Base-by-base conservation (phyloP, 2,888 invertebrate species). In the Slavum lentiscoides region DNA sequence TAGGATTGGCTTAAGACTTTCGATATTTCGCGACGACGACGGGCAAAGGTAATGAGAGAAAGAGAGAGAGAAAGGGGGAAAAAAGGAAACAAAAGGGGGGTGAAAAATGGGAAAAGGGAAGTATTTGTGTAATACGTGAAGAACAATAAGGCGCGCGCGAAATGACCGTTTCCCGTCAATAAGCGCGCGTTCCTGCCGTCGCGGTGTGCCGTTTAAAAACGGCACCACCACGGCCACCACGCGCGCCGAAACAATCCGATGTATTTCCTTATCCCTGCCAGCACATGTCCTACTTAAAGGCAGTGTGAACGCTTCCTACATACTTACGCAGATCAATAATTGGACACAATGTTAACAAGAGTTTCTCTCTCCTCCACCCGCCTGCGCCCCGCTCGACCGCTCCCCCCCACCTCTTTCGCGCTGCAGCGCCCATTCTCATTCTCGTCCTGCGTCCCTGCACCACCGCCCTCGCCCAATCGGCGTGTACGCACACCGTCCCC, bases 261-360 rank as follows among this genome's bases (percentile, higher is more conserved):
- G 23, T 75, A 61, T 70, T 64, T 72, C 72, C 72, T 80, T 80
- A 80, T 72, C 80, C 80, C 80, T 30, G 30, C 30, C 30, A 30
- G 30, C 30, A 80, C 80, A 80, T 72, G 80, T 80, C 72, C 80
- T 72, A 80, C 80, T 80, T 72, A 80, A 80, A 80, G 64, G 80
- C 80, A 43, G 80, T 80, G 80, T 72, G 80, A 80, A 80, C 80
- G 80, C 72, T 70, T 80, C 80, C 80, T 80, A 80, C 80, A 80
- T 80, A 80, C 80, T 80, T 80, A 80, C 80, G 72, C 80, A 80
- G 80, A 80, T 80, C 80, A 80, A 80, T 80, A 80, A 80, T 80
- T 80, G 80, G 80, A 80, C 80, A 80, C 80, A 80, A 80, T 80
- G 80, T 80, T 80, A 80, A 80, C 80, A 80, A 80, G 80, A 80